Conservation (phyloP, 2,113 vertebrate genomes). For the Eira barbara region DNA sequence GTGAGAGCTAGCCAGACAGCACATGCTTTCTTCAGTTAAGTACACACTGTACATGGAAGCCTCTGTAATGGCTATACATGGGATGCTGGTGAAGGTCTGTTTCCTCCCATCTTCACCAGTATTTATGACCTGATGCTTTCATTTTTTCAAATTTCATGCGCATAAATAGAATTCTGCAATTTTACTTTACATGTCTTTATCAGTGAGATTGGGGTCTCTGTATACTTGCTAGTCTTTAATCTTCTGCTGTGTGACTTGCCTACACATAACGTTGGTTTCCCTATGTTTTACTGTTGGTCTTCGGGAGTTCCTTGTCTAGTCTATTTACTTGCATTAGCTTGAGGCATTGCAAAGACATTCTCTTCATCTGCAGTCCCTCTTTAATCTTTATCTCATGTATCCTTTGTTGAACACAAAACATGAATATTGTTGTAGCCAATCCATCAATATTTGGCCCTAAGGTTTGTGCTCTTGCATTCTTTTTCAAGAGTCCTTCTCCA, state of each 20-base stretch:
- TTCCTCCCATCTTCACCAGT: neutral
- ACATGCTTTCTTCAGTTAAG: neutral
- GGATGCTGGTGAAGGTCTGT: rapidly evolving
- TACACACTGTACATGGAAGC: no score
- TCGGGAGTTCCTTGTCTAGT: neutral
- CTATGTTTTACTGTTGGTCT: neutral
- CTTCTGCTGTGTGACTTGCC: neutral
- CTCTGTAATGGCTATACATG: neutral
- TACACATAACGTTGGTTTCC: neutral
- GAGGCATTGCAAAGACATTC: neutral
- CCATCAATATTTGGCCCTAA: neutral
- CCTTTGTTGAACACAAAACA: neutral
- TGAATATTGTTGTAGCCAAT: neutral
- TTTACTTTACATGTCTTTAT: neutral
- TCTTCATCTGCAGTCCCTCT: neutral
- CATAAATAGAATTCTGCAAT: neutral
- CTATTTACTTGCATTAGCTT: neutral
- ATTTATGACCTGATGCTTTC: neutral
- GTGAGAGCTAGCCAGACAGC: neutral
- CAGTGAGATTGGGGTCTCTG: neutral
- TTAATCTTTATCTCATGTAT: neutral
- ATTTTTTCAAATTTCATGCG: neutral
- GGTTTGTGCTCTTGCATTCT: neutral
- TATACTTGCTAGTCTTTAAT: neutral
- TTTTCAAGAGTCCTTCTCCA: neutral